Evolutionary conservation across 2,888 invertebrate genomes (phyloP).

Genomic region (Thumatha senex): DNA sequence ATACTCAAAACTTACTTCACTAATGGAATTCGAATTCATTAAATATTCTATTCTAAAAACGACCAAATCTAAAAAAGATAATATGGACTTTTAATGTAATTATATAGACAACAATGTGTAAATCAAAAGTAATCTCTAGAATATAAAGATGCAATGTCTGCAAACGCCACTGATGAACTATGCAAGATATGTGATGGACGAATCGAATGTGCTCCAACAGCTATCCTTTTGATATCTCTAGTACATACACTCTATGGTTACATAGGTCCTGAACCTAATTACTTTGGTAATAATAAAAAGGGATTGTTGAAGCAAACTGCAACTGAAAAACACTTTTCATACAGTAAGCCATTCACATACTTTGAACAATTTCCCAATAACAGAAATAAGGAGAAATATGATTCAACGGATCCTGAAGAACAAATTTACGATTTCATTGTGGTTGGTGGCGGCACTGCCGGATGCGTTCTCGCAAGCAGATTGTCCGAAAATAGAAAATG

Average conservation of each 20-base stretch:
- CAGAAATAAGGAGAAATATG: slow-evolving; percentile 11
- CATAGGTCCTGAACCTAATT: slow-evolving; percentile 66
- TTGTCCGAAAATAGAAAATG: slow-evolving; percentile 72
- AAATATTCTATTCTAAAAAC: neutral
- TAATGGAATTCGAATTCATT: neutral
- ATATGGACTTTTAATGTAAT: neutral
- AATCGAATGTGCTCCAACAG: slow-evolving; percentile 75
- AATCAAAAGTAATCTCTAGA: slow-evolving; percentile 18
- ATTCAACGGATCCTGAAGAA: neutral
- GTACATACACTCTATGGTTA: slow-evolving; percentile 73
- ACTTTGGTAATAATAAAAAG: slow-evolving; percentile 53
- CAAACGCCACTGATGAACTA: slow-evolving; percentile 68
- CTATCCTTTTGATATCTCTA: slow-evolving; percentile 69
- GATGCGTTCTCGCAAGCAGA: slow-evolving; percentile 72
- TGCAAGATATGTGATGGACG: slow-evolving; percentile 75
- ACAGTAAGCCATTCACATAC: slow-evolving; percentile 27
- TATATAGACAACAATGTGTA: slow-evolving; percentile 16
- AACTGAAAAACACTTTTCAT: slow-evolving; percentile 1
- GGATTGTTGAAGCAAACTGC: slow-evolving; percentile 4
- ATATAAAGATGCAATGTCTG: slow-evolving; percentile 69
- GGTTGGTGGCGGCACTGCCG: slow-evolving; percentile 73
- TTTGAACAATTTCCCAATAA: slow-evolving; percentile 29
- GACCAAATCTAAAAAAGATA: neutral
- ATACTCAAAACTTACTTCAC: neutral
- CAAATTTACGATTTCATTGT: slow-evolving; percentile 64